Evolutionary conservation across 1,140 invertebrate species (phyloP).

Genomic region (Nasonia longicornis): DNA sequence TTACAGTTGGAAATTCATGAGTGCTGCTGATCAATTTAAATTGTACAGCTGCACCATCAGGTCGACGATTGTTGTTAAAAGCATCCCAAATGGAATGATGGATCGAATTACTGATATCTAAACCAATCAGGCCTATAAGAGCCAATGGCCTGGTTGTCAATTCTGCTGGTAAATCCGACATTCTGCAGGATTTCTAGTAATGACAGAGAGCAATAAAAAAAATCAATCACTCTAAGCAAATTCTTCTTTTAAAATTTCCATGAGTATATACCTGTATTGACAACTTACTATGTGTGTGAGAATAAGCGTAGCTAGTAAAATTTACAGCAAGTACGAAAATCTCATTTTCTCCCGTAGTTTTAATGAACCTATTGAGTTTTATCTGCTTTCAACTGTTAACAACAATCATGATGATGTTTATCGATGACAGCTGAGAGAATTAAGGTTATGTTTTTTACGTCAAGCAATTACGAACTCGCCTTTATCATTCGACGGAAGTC

Average conservation of each 20-base stretch:
- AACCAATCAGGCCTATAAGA: slow-evolving; percentile 85
- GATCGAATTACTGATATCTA: slow-evolving; percentile 87
- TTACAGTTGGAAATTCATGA: slow-evolving; percentile 90
- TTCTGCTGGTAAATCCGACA: slow-evolving; percentile 80
- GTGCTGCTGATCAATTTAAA: slow-evolving; percentile 84
- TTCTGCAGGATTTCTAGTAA: slow-evolving; percentile 49
- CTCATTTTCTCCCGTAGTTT: slow-evolving; percentile 8
- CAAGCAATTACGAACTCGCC: not conserved
- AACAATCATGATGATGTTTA: slow-evolving; percentile 37
- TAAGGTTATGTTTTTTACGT: slow-evolving; percentile 32
- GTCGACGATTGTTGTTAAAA: slow-evolving; percentile 83
- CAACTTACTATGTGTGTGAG: slow-evolving; percentile 3
- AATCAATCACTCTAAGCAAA: not conserved
- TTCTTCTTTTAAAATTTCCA: not conserved
- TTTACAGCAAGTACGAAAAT: not conserved
- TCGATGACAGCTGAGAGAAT: slow-evolving; percentile 17
- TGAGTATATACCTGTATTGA: not conserved
- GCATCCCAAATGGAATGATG: slow-evolving; percentile 94
- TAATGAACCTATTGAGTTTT: not conserved
- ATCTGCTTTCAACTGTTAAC: slow-evolving; percentile 12
- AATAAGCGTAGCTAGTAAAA: not conserved
- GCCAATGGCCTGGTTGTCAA: slow-evolving; percentile 84
- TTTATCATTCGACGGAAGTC: too few relatives aligned
- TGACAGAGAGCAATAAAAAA: slow-evolving; percentile 13
- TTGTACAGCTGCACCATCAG: slow-evolving; percentile 85